phyloP scores from a whole-genome alignment of 1,140 invertebrate genomes.

The Prorops nasuta region DNA sequence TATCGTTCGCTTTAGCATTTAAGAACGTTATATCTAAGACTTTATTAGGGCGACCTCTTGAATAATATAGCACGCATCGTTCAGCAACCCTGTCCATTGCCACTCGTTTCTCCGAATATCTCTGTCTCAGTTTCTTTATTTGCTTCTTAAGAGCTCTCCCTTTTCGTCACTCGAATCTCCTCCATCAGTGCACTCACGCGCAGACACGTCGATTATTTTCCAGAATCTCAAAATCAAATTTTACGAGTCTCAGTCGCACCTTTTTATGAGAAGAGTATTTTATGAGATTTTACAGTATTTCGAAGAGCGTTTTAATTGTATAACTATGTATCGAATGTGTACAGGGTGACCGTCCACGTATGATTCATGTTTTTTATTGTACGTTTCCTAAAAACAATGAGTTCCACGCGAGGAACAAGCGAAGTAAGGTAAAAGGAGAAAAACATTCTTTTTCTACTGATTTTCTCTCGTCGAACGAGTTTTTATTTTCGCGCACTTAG shows the following conservation, averaged over 20 bases:
- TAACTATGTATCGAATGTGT: constrained; percentile 46
- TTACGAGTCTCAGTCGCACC: constrained; percentile 45
- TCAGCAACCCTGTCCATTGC: neutral
- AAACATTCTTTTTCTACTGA: too few species aligned
- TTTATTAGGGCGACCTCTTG: constrained; percentile 3
- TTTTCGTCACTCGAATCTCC: constrained; percentile 16
- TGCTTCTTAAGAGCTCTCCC: constrained; percentile 9
- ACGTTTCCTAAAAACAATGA: constrained; percentile 36
- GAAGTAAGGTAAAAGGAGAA: too few species aligned
- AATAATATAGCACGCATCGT: neutral
- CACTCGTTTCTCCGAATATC: neutral
- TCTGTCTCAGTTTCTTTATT: constrained; percentile 14
- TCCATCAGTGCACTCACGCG: neutral
- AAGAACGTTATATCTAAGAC: constrained; percentile 16
- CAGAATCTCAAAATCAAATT: constrained; percentile 10
- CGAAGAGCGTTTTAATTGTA: constrained; percentile 53
- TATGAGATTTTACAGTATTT: constrained; percentile 58
- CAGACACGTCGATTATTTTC: constrained; percentile 20
- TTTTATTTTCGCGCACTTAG: too few species aligned
- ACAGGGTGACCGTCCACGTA: constrained; percentile 48
- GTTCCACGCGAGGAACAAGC: too few species aligned
- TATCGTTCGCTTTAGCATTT: constrained; percentile 23
- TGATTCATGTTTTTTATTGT: constrained; percentile 42
- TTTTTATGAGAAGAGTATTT: constrained; percentile 54
- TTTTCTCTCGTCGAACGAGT: too few species aligned